Evolutionary conservation across 2,113 vertebrate species (phyloP).

Genomic region (Phodopus roborovskii): DNA sequence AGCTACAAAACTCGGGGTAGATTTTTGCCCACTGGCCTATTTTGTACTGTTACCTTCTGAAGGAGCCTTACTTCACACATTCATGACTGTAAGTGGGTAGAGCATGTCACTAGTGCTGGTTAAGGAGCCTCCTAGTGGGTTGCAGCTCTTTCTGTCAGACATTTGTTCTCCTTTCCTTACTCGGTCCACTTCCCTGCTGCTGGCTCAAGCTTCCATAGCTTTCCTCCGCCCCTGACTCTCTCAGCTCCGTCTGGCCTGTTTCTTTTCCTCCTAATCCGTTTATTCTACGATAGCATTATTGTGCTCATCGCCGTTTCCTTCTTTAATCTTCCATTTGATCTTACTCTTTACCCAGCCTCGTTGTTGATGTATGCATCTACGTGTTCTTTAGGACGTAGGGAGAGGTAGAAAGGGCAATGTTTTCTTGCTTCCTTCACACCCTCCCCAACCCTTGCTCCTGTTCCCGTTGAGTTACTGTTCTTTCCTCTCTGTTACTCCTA

Average conservation of each 20-base stretch:
- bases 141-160: background rate
- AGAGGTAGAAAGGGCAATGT: no score
- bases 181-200: background rate
- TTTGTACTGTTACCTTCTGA: background rate
- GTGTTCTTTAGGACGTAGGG: background rate
- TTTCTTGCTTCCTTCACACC: background rate
- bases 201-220: background rate
- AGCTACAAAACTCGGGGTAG: background rate
- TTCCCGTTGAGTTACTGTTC: background rate
- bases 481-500: conserved; percentile 14
- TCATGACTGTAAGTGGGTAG: background rate
- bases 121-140: background rate
- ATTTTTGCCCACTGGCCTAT: background rate
- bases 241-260: background rate
- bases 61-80: background rate
- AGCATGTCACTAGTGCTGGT: background rate
- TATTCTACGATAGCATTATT: background rate
- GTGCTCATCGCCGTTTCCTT: background rate
- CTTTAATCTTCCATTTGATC: background rate
- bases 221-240: background rate
- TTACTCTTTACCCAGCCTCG: background rate
- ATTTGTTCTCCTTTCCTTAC: background rate
- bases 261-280: background rate
- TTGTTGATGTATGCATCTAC: background rate
- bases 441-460: background rate